Evolutionary conservation across 2,888 invertebrate species (phyloP), one percentile per base, ranked within the genome.

Genomic region (Cheilosia variabilis): DNA sequence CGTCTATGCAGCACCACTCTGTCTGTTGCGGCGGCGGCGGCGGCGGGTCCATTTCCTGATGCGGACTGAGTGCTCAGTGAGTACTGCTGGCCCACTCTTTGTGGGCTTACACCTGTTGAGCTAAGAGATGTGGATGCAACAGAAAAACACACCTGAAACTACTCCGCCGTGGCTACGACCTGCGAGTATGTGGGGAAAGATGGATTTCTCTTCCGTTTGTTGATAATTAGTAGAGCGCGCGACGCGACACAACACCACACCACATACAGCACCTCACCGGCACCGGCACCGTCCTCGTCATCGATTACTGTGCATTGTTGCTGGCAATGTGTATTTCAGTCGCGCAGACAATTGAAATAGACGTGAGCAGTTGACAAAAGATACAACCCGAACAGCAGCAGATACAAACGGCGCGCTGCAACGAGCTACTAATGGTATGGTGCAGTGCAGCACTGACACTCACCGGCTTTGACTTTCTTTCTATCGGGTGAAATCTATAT

Each of bases 201-300:
- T 71, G 80, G 75, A 84, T 84, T 84, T 84, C 84, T 84, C 75
- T 76, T 80, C 71, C 65, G 69, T 84, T 71, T 80, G 69, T 66
- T 84, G 71, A 80, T 84, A 84, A 84, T 84, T 84, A 84, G 84
- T 84, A 84, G 80, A 84, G 84, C 84, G 84, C 75, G 84, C 75
- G 80, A 71, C 65, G 73, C 69, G 66, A 84, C 65, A 57, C 80
- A 66, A 80, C 71, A 75, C 73, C 57, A 52, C 47, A 72, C 60
- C 62, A 19, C 47, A 37, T 27, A 27, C 27, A 27, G 27, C 52
- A n/a, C 34, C 27, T 19, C 41, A 47, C 45, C 58, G 68, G 24
- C 41, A 47, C 45, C 58, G 68, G 24, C 43, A 24, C n/a, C 58
- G 58, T 31, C 45, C 10, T 4, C 37, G 4, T 13, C 37, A 45